Conservation (phyloP, 1,140 invertebrate species). For the Prorops nasuta region DNA sequence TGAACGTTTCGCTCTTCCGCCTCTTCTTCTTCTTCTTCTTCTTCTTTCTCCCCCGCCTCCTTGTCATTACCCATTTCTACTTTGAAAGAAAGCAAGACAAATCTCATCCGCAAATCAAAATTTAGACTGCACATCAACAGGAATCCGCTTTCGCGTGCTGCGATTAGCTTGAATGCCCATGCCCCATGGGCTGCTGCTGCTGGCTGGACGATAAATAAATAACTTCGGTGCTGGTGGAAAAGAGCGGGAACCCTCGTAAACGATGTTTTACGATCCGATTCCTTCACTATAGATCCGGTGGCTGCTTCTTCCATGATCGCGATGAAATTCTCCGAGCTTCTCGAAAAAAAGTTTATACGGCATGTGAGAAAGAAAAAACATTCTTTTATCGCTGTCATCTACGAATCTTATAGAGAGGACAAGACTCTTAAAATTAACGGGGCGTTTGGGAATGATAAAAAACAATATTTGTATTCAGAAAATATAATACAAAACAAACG, state of each 20-base stretch:
- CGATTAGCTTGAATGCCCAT: no score
- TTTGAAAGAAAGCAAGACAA: no score
- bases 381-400: background rate
- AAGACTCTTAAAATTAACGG: background rate
- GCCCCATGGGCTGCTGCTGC: no score
- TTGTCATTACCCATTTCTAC: no score
- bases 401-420: background rate
- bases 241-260: background rate
- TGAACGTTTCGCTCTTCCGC: no score
- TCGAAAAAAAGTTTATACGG: background rate
- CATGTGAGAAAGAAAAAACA: no score
- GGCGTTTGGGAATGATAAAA: background rate
- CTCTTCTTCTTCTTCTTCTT: no score
- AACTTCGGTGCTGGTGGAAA: background rate
- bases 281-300: background rate
- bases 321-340: background rate
- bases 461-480: background rate
- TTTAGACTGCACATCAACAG: no score
- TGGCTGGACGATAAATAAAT: background rate
- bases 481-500: constrained; percentile 5
- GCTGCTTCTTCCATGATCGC: background rate
- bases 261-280: background rate
- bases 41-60: no score
- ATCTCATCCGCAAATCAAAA: no score
- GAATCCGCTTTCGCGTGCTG: no score